Evolutionary conservation across 2,797 vertebrate genomes (phyloP), one percentile per base, ranked within the genome.

Genomic region (Urosaurus nigricauda): DNA sequence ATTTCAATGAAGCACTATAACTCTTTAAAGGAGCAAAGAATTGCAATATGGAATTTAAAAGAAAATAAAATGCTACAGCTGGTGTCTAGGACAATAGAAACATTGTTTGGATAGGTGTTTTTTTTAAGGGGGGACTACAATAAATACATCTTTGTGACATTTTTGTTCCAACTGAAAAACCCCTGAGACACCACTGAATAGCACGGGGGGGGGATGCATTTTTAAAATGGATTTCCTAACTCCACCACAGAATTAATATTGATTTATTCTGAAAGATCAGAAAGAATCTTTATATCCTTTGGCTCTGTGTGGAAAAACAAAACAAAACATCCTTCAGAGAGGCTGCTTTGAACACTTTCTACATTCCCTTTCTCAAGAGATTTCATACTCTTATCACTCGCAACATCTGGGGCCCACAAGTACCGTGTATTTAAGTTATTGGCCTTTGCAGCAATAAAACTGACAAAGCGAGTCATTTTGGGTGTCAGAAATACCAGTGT

Each of bases 401-500:
- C 70, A 90, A 79, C 74, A 60, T 21, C 71, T 86, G 79, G 47
- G 65, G 47, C 60, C 83, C 85, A 85, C 83, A 83, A 92, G 68
- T 60, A 88, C 32, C 53, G 58, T 68, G 47, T 86, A 85, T 89
- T 40, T 71, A 89, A 60, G 87, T 79, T 83, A 88, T 73, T 78
- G 84, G 86, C 83, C 79, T 93, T 63, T 81, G 60, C 79, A 83
- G 89, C 58, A 88, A 56, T 53, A 58, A 84, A 92, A 88, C 2
- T 79, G 86, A 93, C 87, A 93, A 89, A 87, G 85, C 63, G 88
- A 82, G 53, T 35, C 24, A 84, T 53, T 85, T 74, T 71, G 63
- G 21, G 83, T 70, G 90, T 83, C 90, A 63, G n/a, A 60, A 89
- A 24, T 9, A 16, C 83, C 71, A 16, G 74, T 86, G 70, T 58